phyloP scores from a whole-genome alignment of 1,140 invertebrate species.

The Trichonephila clavata region DNA sequence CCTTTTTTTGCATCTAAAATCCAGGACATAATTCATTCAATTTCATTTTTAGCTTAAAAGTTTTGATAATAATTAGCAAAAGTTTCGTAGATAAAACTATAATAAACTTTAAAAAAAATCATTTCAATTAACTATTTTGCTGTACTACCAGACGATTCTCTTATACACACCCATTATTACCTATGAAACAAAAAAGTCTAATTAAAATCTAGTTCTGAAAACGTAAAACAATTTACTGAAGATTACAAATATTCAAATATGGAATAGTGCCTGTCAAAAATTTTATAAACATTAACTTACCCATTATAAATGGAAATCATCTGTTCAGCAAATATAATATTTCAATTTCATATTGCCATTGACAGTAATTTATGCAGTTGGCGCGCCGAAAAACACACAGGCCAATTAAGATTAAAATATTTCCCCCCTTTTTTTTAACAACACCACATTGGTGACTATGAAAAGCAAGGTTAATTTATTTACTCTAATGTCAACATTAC shows the following conservation, averaged over 20 bases:
- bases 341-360: constrained; percentile 18
- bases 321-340: constrained; percentile 12
- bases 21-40: too few species aligned
- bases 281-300: neutral
- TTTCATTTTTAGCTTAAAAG: too few species aligned
- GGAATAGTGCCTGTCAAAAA: neutral
- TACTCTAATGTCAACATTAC: neutral
- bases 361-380: constrained; percentile 12
- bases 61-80: neutral
- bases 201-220: constrained; percentile 8
- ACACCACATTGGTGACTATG: neutral
- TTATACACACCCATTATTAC: too few species aligned
- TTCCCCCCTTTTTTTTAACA: neutral
- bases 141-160: neutral
- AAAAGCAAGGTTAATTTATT: neutral
- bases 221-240: neutral
- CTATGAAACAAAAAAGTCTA: neutral
- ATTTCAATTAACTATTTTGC: neutral
- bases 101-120: neutral
- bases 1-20: too few species aligned
- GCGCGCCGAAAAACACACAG: neutral
- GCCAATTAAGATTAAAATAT: neutral
- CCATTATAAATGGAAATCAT: constrained; percentile 5
- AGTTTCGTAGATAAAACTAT: neutral
- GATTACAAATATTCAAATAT: neutral